Evolutionary conservation across 1,140 invertebrate species (phyloP).

Genomic region (Drosophila micromelanica): DNA sequence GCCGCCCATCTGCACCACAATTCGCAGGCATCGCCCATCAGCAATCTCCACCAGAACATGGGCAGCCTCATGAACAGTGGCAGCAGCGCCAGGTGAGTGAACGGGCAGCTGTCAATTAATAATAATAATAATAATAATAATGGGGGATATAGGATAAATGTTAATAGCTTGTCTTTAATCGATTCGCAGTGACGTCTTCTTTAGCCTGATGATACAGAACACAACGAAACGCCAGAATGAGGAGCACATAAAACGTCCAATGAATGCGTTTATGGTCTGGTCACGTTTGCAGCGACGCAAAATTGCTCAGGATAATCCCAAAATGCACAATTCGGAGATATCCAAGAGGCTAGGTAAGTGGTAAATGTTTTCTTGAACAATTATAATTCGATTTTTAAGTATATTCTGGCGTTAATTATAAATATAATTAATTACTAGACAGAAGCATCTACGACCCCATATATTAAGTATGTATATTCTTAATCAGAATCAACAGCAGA

Average conservation of each 20-base stretch:
- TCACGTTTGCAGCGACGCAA: constrained; percentile 93
- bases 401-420: too few species aligned
- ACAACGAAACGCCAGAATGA: constrained; percentile 84
- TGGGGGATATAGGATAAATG: background rate
- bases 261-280: constrained; percentile 94
- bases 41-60: constrained; percentile 84
- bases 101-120: background rate
- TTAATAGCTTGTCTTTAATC: background rate
- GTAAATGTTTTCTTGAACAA: background rate
- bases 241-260: constrained; percentile 89
- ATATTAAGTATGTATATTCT: too few species aligned
- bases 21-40: constrained; percentile 78
- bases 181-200: constrained; percentile 75
- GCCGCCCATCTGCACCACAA: constrained; percentile 81
- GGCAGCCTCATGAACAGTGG: constrained; percentile 83
- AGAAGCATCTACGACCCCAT: too few species aligned
- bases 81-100: constrained; percentile 77
- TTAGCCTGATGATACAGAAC: constrained; percentile 84
- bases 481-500: too few species aligned
- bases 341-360: constrained; percentile 94
- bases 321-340: constrained; percentile 99
- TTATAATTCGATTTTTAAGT: too few species aligned
- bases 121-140: too few species aligned
- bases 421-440: too few species aligned
- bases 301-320: constrained; percentile 98